Evolutionary conservation across 2,113 vertebrate species (phyloP).

Genomic region (Corythornis cristatus): DNA sequence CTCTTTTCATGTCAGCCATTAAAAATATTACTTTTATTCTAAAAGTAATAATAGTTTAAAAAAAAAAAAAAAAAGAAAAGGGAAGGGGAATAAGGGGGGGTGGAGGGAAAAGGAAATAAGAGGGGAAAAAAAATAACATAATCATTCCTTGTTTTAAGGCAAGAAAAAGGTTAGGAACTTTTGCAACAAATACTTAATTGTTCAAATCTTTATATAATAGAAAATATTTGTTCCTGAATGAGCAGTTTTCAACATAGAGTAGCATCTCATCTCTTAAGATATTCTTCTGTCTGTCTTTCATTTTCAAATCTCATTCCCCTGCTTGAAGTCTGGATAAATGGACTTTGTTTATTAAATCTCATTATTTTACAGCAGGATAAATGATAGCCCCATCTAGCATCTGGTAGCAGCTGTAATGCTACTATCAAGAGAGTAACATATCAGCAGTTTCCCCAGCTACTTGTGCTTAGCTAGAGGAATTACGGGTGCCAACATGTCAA

Average conservation of each 20-base stretch:
- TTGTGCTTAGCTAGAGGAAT: background rate
- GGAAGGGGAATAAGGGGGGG: too few species aligned
- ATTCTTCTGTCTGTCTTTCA: background rate
- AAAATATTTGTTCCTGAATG: background rate
- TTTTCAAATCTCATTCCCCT: background rate
- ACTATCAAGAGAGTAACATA: background rate
- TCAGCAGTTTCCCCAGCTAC: conserved; percentile 3
- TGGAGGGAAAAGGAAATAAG: background rate
- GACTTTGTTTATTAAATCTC: conserved; percentile 7
- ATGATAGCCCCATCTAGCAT: conserved; percentile 3
- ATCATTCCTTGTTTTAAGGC: background rate
- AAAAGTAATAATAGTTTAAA: background rate
- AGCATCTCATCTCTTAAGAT: background rate
- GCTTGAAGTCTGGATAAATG: background rate
- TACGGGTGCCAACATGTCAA: background rate
- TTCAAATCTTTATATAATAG: background rate
- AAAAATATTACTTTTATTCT: background rate
- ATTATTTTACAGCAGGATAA: conserved; percentile 15
- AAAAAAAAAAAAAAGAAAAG: background rate
- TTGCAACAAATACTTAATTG: background rate
- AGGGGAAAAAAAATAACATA: background rate
- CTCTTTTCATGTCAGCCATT: background rate
- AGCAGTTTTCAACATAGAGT: background rate
- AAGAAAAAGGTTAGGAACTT: background rate
- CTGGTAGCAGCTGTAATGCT: conserved; percentile 3